A percentile compares a stretch with the other conserved stretches of the same genome.
Evolutionary conservation across 1,140 invertebrate species (phyloP).

Genomic region (Drosophila ficusphila): DNA sequence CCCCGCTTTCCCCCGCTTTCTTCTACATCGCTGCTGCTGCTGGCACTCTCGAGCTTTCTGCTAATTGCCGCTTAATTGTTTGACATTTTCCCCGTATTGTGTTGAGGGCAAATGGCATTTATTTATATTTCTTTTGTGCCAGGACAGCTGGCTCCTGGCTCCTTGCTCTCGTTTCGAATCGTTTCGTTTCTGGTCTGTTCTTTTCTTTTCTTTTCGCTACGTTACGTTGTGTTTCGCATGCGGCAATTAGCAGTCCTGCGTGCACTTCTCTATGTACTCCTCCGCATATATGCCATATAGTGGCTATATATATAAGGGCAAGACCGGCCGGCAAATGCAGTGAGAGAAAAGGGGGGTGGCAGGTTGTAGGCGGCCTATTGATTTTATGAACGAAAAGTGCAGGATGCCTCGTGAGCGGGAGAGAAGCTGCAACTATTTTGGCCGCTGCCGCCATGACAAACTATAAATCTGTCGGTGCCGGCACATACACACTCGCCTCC

Average conservation of each 20-base stretch:
- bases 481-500: conserved; percentile 42
- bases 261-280: not conserved
- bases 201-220: conserved; percentile 9
- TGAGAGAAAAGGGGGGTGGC: not conserved
- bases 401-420: conserved; percentile 28
- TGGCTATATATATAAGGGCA: conserved; percentile 32
- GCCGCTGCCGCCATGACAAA: conserved; percentile 66
- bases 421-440: conserved; percentile 67
- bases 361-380: conserved; percentile 73
- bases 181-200: conserved; percentile 6
- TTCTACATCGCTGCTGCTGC: conserved; percentile 19
- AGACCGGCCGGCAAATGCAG: conserved; percentile 60
- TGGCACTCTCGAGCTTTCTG: conserved; percentile 46
- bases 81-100: conserved; percentile 65
- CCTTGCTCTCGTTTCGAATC: conserved; percentile 9
- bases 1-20: not conserved
- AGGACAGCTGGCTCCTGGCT: conserved; percentile 10
- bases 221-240: conserved; percentile 17
- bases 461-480: conserved; percentile 79
- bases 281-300: not conserved
- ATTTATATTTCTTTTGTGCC: conserved; percentile 56
- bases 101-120: conserved; percentile 49
- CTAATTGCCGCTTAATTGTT: conserved; percentile 78
- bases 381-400: conserved; percentile 73
- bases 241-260: conserved; percentile 41